phyloP scores from a whole-genome alignment of 2,113 vertebrate genomes.

The Proteles cristata region DNA sequence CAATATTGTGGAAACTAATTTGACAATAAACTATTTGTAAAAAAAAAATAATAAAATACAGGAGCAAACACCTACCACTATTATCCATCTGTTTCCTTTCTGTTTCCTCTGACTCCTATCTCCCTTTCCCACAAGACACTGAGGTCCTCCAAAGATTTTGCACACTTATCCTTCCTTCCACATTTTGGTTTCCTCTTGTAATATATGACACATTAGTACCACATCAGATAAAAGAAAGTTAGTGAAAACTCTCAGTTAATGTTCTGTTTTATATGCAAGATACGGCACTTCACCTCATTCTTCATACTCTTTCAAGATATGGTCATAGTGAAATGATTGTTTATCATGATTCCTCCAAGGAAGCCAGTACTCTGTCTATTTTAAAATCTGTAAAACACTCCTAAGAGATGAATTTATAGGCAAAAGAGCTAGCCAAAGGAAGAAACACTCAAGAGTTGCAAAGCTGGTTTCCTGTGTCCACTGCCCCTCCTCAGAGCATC shows the following conservation, averaged over 20 bases:
- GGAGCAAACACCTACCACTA: not conserved
- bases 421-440: not conserved
- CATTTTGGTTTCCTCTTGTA: not conserved
- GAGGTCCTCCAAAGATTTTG: not conserved
- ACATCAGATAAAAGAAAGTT: not conserved
- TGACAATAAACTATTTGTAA: too few relatives aligned
- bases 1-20: too few relatives aligned
- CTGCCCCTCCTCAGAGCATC: rapidly evolving
- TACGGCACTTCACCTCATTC: not conserved
- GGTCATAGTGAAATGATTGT: not conserved
- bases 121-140: not conserved
- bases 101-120: not conserved
- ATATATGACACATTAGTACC: not conserved
- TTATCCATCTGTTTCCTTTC: not conserved
- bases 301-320: not conserved
- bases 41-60: too few relatives aligned
- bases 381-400: not conserved
- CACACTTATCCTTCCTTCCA: not conserved
- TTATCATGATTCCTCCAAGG: not conserved
- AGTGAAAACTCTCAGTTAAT: not conserved
- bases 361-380: not conserved
- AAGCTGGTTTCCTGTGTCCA: not conserved
- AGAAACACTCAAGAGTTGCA: not conserved
- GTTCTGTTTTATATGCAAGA: not conserved
- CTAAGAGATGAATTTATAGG: not conserved